Evolutionary conservation across 2,888 invertebrate genomes (phyloP).

Genomic region (Diaperis boleti): DNA sequence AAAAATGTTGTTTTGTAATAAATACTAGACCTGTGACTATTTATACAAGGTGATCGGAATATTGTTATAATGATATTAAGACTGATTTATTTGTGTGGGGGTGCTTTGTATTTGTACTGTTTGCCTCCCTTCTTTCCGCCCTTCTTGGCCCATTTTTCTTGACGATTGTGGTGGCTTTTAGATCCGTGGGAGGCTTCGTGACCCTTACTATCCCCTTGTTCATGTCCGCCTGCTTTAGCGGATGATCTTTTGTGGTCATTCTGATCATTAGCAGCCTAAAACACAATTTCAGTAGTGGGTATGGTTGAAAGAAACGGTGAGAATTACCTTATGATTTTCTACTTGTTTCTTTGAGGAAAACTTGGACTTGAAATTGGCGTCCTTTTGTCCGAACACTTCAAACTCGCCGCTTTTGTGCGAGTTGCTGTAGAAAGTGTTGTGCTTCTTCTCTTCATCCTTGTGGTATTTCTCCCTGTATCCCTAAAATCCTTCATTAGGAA

Average conservation of each 20-base stretch:
- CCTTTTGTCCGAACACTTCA: constrained; percentile 61
- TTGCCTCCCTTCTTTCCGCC: constrained; percentile 58
- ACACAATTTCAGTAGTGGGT: not conserved
- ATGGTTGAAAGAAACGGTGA: not conserved
- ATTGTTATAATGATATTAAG: not conserved
- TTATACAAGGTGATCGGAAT: too few relatives aligned
- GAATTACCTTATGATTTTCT: constrained; percentile 52
- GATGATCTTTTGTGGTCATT: constrained; percentile 59
- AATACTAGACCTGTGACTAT: too few relatives aligned
- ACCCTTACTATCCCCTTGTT: constrained; percentile 57
- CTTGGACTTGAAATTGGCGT: constrained; percentile 57
- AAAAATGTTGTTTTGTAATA: constrained; percentile 25
- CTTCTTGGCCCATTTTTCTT: constrained; percentile 60
- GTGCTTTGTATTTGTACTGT: constrained; percentile 54
- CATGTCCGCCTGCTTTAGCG: constrained; percentile 59
- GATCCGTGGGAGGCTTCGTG: constrained; percentile 56
- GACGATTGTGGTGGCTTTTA: constrained; percentile 57
- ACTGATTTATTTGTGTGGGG: constrained; percentile 29
- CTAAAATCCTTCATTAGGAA: constrained; percentile 54
- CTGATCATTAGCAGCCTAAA: constrained; percentile 54
- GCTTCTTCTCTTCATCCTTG: constrained; percentile 65
- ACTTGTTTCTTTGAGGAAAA: constrained; percentile 46
- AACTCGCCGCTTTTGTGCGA: constrained; percentile 64
- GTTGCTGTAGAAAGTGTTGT: constrained; percentile 65
- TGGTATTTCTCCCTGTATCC: constrained; percentile 66